Evolutionary conservation across 2,797 vertebrate species (phyloP).

Genomic region (Etheostoma nigrum): DNA sequence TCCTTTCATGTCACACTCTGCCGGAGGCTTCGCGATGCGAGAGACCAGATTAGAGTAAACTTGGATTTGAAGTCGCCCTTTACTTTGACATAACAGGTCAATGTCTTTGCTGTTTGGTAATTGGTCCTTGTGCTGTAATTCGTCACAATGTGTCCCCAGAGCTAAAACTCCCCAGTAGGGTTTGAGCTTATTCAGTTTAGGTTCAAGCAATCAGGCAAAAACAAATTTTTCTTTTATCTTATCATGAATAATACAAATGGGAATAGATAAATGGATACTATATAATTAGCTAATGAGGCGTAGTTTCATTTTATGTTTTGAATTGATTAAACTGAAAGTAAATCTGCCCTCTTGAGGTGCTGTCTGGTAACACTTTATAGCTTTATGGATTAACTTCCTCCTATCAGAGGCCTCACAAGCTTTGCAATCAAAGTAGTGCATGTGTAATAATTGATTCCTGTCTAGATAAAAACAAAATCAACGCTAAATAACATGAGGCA

Average conservation of each 20-base stretch:
- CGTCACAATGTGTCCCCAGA: constrained; percentile 10
- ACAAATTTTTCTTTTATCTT: constrained; percentile 25
- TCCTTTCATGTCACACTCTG: constrained; percentile 29
- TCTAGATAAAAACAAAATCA: constrained; percentile 46
- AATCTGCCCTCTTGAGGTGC: constrained; percentile 37
- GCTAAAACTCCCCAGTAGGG: constrained; percentile 17
- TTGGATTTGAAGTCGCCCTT: constrained; percentile 43
- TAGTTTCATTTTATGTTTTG: constrained; percentile 58
- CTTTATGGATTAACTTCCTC: constrained; percentile 44
- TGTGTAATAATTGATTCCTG: constrained; percentile 52
- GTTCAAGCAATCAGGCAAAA: constrained; percentile 25
- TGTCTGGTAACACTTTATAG: constrained; percentile 53
- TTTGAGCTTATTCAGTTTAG: neutral
- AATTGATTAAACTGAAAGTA: constrained; percentile 53
- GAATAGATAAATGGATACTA: constrained; percentile 29
- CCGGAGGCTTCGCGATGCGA: constrained; percentile 29
- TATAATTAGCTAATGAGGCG: constrained; percentile 61
- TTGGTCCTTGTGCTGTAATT: constrained; percentile 48
- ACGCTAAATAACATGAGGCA: constrained; percentile 6
- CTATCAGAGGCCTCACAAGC: constrained; percentile 42
- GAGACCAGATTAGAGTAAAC: constrained; percentile 44
- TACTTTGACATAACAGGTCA: constrained; percentile 37
- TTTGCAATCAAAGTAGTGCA: constrained; percentile 41
- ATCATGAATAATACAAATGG: constrained; percentile 31
- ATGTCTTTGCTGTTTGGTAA: constrained; percentile 48